Conservation (phyloP, 2,888 invertebrate species). For the Cheilosia scutellata region DNA sequence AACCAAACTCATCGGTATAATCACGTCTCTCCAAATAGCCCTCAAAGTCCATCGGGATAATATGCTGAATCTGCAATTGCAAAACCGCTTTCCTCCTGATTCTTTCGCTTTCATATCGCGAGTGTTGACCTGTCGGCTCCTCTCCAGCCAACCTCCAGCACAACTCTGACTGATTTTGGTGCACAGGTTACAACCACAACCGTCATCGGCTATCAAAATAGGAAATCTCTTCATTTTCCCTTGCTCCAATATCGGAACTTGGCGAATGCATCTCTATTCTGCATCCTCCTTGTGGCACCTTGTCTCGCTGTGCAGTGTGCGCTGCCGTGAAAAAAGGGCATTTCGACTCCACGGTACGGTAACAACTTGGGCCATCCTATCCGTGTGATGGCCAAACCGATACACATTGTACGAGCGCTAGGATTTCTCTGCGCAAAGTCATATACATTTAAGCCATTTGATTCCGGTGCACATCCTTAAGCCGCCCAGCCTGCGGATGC, state of each 20-base stretch:
- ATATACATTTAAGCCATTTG: conserved; percentile 56
- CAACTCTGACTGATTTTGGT: conserved; percentile 52
- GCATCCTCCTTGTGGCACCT: conserved; percentile 55
- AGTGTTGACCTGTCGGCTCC: conserved; percentile 55
- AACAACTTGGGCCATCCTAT: conserved; percentile 31
- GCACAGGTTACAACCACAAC: conserved; percentile 49
- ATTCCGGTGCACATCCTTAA: conserved; percentile 64
- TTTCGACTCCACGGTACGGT: conserved; percentile 12
- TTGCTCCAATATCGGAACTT: conserved; percentile 66
- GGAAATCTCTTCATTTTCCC: conserved; percentile 74
- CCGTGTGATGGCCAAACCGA: conserved; percentile 59
- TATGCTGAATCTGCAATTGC: background rate
- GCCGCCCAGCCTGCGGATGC: conserved; percentile 66
- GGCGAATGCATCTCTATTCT: conserved; percentile 69
- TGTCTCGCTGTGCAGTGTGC: background rate
- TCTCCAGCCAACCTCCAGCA: conserved; percentile 8
- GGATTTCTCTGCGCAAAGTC: conserved; percentile 38
- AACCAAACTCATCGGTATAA: conserved; percentile 9
- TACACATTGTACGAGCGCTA: conserved; percentile 59
- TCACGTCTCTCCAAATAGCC: conserved; percentile 31
- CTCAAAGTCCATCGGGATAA: conserved; percentile 11
- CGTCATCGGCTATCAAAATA: conserved; percentile 68
- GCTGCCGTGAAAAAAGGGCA: conserved; percentile 59
- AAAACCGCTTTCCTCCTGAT: conserved; percentile 21
- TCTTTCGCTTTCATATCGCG: conserved; percentile 59